Conservation (phyloP, 37 sponge, comb jelly and placozoan genomes). For the Spongilla lacustris region DNA sequence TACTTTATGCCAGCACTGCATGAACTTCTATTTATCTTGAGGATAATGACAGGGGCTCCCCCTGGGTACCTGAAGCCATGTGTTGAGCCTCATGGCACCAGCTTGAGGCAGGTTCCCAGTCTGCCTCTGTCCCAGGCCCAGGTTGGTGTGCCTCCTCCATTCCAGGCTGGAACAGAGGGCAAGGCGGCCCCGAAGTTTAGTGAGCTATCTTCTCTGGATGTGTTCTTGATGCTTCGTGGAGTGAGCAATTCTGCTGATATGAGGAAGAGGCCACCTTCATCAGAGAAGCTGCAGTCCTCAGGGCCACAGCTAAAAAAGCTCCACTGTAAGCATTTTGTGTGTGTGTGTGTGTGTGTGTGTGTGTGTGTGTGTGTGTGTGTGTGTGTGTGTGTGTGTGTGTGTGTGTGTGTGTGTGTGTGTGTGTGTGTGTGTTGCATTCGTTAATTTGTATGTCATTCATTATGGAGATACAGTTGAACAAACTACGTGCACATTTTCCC, state of each 20-base stretch:
- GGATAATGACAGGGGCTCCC: background rate
- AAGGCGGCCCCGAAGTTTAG: background rate
- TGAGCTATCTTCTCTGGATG: slow-evolving; percentile 30
- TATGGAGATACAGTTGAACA: no score
- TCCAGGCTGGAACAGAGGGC: background rate
- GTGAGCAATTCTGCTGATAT: background rate
- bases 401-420: no score
- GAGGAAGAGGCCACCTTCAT: background rate
- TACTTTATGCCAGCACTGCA: background rate
- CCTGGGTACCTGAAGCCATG: background rate
- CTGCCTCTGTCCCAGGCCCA: no score
- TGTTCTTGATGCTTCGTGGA: slow-evolving; percentile 54
- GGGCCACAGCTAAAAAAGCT: background rate
- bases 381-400: no score
- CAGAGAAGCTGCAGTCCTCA: background rate
- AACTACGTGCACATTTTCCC: no score
- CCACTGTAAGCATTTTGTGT: background rate
- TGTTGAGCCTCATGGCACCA: background rate
- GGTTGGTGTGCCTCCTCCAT: background rate
- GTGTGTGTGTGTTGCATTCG: no score
- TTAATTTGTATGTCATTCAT: no score
- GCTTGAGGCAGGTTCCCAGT: background rate
- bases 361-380: no score
- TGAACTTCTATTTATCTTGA: background rate
- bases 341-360: no score